phyloP scores from a whole-genome alignment of 2,797 vertebrate species.

The Gymnocypris eckloni region DNA sequence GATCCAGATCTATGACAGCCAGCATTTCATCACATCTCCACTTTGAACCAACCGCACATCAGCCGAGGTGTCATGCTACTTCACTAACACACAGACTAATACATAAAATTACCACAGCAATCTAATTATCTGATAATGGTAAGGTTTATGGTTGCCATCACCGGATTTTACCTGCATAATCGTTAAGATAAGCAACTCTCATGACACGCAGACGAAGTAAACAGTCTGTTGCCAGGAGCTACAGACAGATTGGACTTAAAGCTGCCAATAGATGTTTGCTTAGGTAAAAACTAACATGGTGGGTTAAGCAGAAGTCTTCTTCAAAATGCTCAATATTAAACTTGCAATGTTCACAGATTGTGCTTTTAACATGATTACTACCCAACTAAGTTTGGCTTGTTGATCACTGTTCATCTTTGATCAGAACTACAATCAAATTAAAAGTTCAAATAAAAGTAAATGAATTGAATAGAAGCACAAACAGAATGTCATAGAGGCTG shows the following conservation, averaged over 20 bases:
- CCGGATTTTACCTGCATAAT: constrained; percentile 29
- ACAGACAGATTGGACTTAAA: constrained; percentile 47
- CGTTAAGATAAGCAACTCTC: constrained; percentile 48
- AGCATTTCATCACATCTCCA: constrained; percentile 32
- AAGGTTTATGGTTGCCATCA: constrained; percentile 1
- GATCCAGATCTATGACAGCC: constrained; percentile 40
- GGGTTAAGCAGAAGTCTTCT: constrained; percentile 14
- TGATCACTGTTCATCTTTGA: not conserved
- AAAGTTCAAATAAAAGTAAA: not conserved
- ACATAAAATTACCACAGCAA: not conserved
- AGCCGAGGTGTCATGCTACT: constrained; percentile 17
- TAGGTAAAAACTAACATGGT: constrained; percentile 30
- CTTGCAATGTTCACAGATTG: not conserved
- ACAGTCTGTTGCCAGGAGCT: constrained; percentile 51
- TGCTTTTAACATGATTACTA: not conserved
- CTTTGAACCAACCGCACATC: constrained; percentile 15
- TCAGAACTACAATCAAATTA: not conserved
- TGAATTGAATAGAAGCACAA: not conserved
- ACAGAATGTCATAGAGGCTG: not conserved
- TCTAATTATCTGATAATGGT: constrained; percentile 10
- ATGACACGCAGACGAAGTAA: constrained; percentile 47
- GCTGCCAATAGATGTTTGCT: constrained; percentile 33
- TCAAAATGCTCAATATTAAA: not conserved
- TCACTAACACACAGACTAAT: not conserved
- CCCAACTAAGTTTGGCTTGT: not conserved